Conservation (phyloP, 2,888 invertebrate species). For the Zelleria hepariella region DNA sequence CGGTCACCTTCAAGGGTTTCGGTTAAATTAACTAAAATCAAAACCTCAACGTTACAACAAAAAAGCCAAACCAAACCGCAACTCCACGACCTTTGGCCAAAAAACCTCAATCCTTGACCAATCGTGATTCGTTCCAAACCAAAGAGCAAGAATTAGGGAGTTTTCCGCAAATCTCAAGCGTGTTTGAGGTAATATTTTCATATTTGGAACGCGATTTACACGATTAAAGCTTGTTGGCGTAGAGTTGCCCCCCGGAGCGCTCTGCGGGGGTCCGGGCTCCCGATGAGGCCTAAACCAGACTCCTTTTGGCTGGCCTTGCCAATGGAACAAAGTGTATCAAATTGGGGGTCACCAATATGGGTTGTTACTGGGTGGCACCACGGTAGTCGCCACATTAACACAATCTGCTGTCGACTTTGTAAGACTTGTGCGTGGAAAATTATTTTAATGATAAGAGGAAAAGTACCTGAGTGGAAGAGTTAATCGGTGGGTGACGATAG, state of each 20-base stretch:
- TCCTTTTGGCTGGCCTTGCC: background rate
- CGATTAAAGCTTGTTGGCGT: constrained; percentile 8
- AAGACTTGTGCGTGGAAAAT: background rate
- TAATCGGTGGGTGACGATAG: background rate
- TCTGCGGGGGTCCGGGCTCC: constrained; percentile 32
- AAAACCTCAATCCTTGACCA: background rate
- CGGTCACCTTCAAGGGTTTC: background rate
- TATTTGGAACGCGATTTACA: constrained; percentile 29
- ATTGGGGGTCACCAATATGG: background rate
- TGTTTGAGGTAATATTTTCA: constrained; percentile 45
- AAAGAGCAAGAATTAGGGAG: background rate
- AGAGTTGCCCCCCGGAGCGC: constrained; percentile 53
- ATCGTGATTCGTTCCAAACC: background rate
- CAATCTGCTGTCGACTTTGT: constrained; percentile 18
- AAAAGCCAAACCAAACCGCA: background rate
- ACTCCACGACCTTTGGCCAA: background rate
- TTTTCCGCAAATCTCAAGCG: constrained; percentile 18
- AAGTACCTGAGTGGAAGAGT: background rate
- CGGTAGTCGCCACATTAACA: constrained; percentile 25
- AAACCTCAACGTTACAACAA: background rate
- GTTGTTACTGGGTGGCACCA: background rate
- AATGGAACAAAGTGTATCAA: background rate
- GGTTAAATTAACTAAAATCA: background rate
- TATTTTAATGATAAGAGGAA: background rate
- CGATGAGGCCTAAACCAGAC: background rate